Base-by-base conservation (phyloP, 2,113 vertebrate species). In the Stictonetta naevosa region DNA sequence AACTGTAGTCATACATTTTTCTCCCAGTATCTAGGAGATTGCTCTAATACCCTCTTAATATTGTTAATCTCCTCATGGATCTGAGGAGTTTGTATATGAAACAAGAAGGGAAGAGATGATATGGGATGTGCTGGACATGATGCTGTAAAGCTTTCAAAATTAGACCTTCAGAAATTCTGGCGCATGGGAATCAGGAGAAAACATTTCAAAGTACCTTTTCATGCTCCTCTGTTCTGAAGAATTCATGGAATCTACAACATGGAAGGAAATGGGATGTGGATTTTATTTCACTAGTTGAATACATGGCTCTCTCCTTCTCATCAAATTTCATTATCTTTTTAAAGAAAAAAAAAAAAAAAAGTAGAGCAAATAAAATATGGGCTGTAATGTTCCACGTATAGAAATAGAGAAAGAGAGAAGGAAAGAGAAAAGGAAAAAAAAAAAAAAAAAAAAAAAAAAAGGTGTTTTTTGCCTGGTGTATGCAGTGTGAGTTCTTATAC, bases 1-100 rank as follows among this genome's bases (percentile, higher is more conserved):
- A 80, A 83, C 17, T 42, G 67, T 71, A 62, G 56, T 20, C 44
- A 77, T 88, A 59, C 19, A 46, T 90, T 91, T 87, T 58, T 84
- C 56, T 40, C 67, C 68, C 11, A 20, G 31, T 33, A n/a, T 90
- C 90, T 73, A 92, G 63, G 31, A 83, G 28, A 62, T 44, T 69
- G 40, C 50, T 74, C 42, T 81, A 22, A 72, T 83, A 15, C 11
- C 33, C 31, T 86, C 46, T 85, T 46, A 87, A 93, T 26, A 71
- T 3, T 50, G 53, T 88, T 96, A 11, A 66, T 66, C 53, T 78
- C 19, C 33, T 79, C 66, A 66, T 33, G 29, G 66, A 62, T 63
- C 46, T 80, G 71, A 74, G 38, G 67, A 82, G n/a, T 63, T 85
- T 69, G 87, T 66, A 23, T 23, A 85, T 46, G 40, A 44, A 90